Conservation (phyloP, 2,797 vertebrate species). For the Clamator glandarius region DNA sequence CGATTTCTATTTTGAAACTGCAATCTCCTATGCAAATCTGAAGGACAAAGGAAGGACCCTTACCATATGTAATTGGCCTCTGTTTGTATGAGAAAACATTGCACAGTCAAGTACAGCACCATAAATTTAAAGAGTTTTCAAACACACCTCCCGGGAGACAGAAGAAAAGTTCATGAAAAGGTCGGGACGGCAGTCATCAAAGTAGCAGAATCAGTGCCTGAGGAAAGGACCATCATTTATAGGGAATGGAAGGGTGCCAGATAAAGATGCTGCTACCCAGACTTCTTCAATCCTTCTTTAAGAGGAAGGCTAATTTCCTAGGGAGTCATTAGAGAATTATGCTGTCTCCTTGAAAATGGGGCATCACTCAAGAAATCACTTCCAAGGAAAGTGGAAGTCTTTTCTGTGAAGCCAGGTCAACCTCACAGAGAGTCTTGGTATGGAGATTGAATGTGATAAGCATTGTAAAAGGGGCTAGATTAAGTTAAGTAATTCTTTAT, state of each 20-base stretch:
- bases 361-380: constrained; percentile 29
- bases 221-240: not conserved
- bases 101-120: not conserved
- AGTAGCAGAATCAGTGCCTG: not conserved
- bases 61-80: not conserved
- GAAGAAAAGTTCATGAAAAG: constrained; percentile 20
- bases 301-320: constrained; percentile 32
- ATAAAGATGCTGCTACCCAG: not conserved
- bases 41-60: not conserved
- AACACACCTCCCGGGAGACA: not conserved
- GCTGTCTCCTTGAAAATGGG: constrained; percentile 23
- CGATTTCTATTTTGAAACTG: not conserved
- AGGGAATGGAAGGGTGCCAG: constrained; percentile 1
- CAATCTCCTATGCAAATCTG: not conserved
- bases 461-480: constrained; percentile 35
- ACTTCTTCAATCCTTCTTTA: not conserved
- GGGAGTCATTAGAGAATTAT: constrained; percentile 1
- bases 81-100: not conserved
- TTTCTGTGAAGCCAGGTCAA: constrained; percentile 33
- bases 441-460: not conserved
- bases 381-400: constrained; percentile 3
- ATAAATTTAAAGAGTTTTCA: constrained; percentile 27
- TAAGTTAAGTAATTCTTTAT: constrained; percentile 46
- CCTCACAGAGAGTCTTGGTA: not conserved
- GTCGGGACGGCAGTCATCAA: constrained; percentile 8